phyloP scores from a whole-genome alignment of 2,113 vertebrate genomes.

The Aspiorhynchus laticeps region DNA sequence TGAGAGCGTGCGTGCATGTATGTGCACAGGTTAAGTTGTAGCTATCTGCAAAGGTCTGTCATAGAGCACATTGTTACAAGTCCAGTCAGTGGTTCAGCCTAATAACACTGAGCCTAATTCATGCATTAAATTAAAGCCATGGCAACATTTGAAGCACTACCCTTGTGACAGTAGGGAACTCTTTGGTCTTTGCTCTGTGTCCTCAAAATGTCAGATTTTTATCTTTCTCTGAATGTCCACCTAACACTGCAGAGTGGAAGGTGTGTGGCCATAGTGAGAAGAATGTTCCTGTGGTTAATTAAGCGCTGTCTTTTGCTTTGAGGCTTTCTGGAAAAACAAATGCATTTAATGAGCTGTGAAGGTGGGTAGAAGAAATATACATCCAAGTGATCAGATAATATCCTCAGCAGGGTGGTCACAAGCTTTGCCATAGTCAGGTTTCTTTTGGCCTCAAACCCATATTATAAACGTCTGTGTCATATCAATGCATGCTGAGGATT shows the following conservation, averaged over 20 bases:
- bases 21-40: constrained; percentile 42
- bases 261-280: constrained; percentile 29
- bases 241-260: constrained; percentile 12
- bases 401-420: not conserved
- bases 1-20: constrained; percentile 41
- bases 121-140: constrained; percentile 14
- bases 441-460: constrained; percentile 25
- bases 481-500: constrained; percentile 19
- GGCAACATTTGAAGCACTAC: constrained; percentile 19
- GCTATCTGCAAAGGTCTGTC: constrained; percentile 28
- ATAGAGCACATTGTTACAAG: constrained; percentile 27
- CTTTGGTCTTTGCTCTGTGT: constrained; percentile 24
- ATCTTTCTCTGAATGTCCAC: constrained; percentile 13
- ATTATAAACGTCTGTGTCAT: not conserved
- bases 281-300: constrained; percentile 29
- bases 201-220: constrained; percentile 45
- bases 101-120: constrained; percentile 24
- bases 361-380: not conserved
- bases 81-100: constrained; percentile 13
- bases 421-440: constrained; percentile 16
- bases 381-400: constrained; percentile 31
- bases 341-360: not conserved
- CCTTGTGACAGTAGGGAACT: not conserved
- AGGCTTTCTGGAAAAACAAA: constrained; percentile 14
- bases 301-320: constrained; percentile 1